Evolutionary conservation across 2,797 vertebrate species (phyloP).

Genomic region (Paratrypauchen microcephalus): DNA sequence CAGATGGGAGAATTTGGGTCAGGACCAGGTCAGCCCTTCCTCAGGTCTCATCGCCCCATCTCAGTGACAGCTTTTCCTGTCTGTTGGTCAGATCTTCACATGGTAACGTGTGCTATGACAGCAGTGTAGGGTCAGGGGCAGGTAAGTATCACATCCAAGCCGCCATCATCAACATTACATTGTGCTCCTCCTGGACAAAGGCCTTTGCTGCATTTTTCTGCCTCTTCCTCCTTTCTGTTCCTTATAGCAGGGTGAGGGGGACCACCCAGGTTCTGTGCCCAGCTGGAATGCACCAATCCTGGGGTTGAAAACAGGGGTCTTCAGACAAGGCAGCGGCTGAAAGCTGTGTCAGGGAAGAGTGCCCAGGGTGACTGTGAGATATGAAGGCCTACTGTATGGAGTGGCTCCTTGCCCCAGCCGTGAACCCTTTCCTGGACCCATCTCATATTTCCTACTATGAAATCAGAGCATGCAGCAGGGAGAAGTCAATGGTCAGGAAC

Average conservation of each 20-base stretch:
- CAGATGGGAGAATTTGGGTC: constrained; percentile 29
- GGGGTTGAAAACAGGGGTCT: constrained; percentile 49
- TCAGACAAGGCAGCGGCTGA: constrained; percentile 61
- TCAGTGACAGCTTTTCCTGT: constrained; percentile 58
- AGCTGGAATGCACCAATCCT: constrained; percentile 73
- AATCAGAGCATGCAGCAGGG: constrained; percentile 77
- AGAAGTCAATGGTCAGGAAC: constrained; percentile 79
- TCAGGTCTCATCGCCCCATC: constrained; percentile 59
- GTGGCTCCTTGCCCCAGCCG: constrained; percentile 72
- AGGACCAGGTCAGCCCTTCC: constrained; percentile 58
- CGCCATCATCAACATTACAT: constrained; percentile 71
- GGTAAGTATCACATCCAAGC: constrained; percentile 69
- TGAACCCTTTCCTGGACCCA: constrained; percentile 73
- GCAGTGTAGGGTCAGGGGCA: constrained; percentile 67
- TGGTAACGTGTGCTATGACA: constrained; percentile 59
- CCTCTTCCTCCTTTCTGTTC: constrained; percentile 60
- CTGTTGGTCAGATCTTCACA: constrained; percentile 51
- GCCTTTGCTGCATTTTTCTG: constrained; percentile 63
- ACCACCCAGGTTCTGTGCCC: constrained; percentile 76
- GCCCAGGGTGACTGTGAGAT: constrained; percentile 72
- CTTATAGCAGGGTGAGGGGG: constrained; percentile 36
- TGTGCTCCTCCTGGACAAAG: constrained; percentile 66
- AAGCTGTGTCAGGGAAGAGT: constrained; percentile 75
- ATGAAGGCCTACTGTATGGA: constrained; percentile 72
- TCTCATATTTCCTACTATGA: constrained; percentile 79